Evolutionary conservation across 1,140 invertebrate species (phyloP).

Genomic region (Lordiphosa collinella): DNA sequence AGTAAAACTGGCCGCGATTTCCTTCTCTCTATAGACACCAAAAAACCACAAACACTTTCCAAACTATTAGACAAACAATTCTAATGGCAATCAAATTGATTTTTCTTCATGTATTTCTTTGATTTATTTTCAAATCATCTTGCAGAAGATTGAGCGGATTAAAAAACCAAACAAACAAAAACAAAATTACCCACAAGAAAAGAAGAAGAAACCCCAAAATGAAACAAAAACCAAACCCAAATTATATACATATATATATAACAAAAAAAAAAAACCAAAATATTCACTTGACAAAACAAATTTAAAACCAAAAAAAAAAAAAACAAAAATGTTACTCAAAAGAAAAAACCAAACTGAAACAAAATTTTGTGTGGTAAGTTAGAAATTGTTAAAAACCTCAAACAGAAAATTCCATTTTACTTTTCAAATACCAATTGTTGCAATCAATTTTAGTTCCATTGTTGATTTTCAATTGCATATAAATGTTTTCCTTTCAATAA

Average conservation of each 20-base stretch:
- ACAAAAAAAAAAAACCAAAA: slow-evolving; percentile 40
- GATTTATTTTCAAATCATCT: slow-evolving; percentile 74
- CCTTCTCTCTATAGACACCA: slow-evolving; percentile 14
- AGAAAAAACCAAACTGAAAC: slow-evolving; percentile 49
- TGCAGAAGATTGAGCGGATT: slow-evolving; percentile 80
- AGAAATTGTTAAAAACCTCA: slow-evolving; percentile 66
- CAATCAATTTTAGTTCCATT: slow-evolving; percentile 53
- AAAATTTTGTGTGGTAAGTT: slow-evolving; percentile 80
- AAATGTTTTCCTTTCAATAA: slow-evolving; percentile 23
- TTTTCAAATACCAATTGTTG: slow-evolving; percentile 26
- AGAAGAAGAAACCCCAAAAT: slow-evolving; percentile 45
- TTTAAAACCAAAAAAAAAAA: slow-evolving; percentile 26
- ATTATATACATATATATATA: slow-evolving; percentile 65
- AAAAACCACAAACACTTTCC: slow-evolving; percentile 27
- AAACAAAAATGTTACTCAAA: slow-evolving; percentile 61
- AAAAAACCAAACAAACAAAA: slow-evolving; percentile 52
- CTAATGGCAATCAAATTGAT: slow-evolving; percentile 49
- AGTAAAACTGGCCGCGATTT: slow-evolving; percentile 21
- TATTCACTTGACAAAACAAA: slow-evolving; percentile 45
- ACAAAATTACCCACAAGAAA: slow-evolving; percentile 63
- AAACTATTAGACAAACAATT: slow-evolving; percentile 34
- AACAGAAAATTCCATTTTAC: slow-evolving; percentile 15
- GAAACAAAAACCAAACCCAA: slow-evolving; percentile 22
- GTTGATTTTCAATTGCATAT: slow-evolving; percentile 71
- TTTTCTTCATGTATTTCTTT: slow-evolving; percentile 77